Percentiles rank a stretch among this genome's conserved stretches.
Conservation (phyloP, 2,797 vertebrate species). For the Oryzias sinensis region DNA sequence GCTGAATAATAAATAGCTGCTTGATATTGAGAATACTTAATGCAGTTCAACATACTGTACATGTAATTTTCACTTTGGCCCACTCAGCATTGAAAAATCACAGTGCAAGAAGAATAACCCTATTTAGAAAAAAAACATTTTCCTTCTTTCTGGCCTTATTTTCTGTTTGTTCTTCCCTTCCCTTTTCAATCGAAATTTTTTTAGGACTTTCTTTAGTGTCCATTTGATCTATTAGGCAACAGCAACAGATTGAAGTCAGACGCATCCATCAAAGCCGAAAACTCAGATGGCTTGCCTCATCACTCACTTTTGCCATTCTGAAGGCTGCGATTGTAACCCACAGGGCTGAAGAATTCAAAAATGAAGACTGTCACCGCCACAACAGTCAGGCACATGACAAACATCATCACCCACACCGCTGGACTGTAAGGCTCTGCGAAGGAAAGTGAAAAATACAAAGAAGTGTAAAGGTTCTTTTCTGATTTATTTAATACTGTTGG, state of each 20-base stretch:
- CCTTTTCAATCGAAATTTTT: constrained; percentile 7
- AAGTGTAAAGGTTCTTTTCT: not conserved
- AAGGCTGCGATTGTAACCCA: constrained; percentile 94
- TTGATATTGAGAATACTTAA: constrained; percentile 52
- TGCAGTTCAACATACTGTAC: constrained; percentile 45
- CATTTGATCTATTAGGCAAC: constrained; percentile 35
- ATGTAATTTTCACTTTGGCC: constrained; percentile 24
- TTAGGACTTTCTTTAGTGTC: constrained; percentile 10
- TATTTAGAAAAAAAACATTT: not conserved
- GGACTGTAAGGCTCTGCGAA: constrained; percentile 91
- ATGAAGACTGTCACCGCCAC: constrained; percentile 96
- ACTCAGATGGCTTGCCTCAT: constrained; percentile 34
- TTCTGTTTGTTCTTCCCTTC: not conserved
- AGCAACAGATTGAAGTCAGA: constrained; percentile 25
- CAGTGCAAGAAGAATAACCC: constrained; percentile 4
- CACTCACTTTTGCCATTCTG: constrained; percentile 90
- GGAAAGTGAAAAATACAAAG: constrained; percentile 8
- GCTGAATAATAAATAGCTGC: constrained; percentile 66
- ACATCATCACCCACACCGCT: constrained; percentile 98
- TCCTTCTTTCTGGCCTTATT: not conserved
- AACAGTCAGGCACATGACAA: constrained; percentile 96
- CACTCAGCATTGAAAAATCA: constrained; percentile 8
- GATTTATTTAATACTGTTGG: not conserved
- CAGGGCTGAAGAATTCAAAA: constrained; percentile 96
- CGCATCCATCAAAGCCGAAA: constrained; percentile 31